Evolutionary conservation across 2,797 vertebrate species (phyloP), one percentile per base, ranked within the genome.

Genomic region (Gymnopithys bicolor): DNA sequence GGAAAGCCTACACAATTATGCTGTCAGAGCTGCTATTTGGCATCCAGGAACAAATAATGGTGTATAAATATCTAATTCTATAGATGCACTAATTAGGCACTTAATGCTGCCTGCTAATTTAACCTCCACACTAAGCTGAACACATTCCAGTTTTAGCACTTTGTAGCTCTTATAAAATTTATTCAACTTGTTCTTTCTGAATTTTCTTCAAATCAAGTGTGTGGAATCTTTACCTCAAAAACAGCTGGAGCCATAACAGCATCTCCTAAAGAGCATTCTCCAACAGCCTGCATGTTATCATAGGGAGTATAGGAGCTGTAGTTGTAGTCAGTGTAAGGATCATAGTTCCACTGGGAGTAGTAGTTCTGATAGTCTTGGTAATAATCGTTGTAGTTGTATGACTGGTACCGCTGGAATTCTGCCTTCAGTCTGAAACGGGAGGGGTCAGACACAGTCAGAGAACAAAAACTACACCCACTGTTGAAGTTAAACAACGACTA

Each of bases 301-400:
- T 98, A 17, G 97, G 98, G 8, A 98, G 98, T 96, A 98, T 98
- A 86, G 53, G 96, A 96, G 97, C 97, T 46, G 97, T 98, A 89
- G 98, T 98, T 49, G 98, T 98, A 97, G 96, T 98, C 51, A 98
- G 94, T 59, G 0, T 99, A 99, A 96, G 98, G 98, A 96, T 99
- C 99, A 0, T 99, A 99, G 81, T 89, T 98, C 98, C 98, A 99
- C 92, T 98, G 98, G 7, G 98, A 95, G 30, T 98, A 98, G 96
- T 98, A 94, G 97, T 98, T 95, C 88, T 98, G 98, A 85, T 96
- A 98, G 83, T 98, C 98, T 89, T 96, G 98, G 62, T 96, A 97
- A 86, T 98, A 97, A 84, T 96, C 97, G 84, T 95, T 98, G 35
- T 98, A 98, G 80, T 96, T 97, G 94, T 98, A 98, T 3, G 96